Percentiles rank a stretch among this genome's conserved stretches.
Conservation (phyloP, 2,888 invertebrate species). For the Drepana falcataria region DNA sequence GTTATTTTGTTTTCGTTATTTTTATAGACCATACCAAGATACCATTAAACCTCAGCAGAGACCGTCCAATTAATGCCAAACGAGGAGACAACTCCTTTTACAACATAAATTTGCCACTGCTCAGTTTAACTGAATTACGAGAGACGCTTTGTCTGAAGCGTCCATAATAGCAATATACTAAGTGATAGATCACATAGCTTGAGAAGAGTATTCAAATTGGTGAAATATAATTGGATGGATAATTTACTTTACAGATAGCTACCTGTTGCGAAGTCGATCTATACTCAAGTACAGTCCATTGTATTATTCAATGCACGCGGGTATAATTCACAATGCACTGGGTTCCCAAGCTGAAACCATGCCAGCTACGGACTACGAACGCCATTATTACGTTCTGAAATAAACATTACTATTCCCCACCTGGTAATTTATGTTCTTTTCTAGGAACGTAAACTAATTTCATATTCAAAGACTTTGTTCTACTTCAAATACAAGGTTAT, state of each 20-base stretch:
- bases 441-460: slow-evolving; percentile 22
- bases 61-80: slow-evolving; percentile 58
- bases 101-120: slow-evolving; percentile 48
- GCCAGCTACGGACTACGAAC: slow-evolving; percentile 29
- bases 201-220: not conserved
- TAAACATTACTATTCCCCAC: slow-evolving; percentile 38
- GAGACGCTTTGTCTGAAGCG: slow-evolving; percentile 32
- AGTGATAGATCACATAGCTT: slow-evolving; percentile 14
- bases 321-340: slow-evolving; percentile 40
- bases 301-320: slow-evolving; percentile 49
- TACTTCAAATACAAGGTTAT: slow-evolving; percentile 12
- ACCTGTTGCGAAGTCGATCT: slow-evolving; percentile 38
- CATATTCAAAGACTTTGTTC: slow-evolving; percentile 19
- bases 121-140: slow-evolving; percentile 46
- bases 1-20: slow-evolving; percentile 14
- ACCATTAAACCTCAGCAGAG: slow-evolving; percentile 42
- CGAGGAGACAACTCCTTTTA: slow-evolving; percentile 48
- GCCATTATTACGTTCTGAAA: slow-evolving; percentile 42
- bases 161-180: slow-evolving; percentile 29
- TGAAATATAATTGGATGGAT: not conserved
- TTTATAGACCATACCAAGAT: slow-evolving; percentile 37
- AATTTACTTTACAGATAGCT: not conserved
- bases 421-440: slow-evolving; percentile 32
- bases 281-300: slow-evolving; percentile 26
- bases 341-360: slow-evolving; percentile 33